Conservation (phyloP, 2,797 vertebrate species). For the Spheniscus humboldti region DNA sequence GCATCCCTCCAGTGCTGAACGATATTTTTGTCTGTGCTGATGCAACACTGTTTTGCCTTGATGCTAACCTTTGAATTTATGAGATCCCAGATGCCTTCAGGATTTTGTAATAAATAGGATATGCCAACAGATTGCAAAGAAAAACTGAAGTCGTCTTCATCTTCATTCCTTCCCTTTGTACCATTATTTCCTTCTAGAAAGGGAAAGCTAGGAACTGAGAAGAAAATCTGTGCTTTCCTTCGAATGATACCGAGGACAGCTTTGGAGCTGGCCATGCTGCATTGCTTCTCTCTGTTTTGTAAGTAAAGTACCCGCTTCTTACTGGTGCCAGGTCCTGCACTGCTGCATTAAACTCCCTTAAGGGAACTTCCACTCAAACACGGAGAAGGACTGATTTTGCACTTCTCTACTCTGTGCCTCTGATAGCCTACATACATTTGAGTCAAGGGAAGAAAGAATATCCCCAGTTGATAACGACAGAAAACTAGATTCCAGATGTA, state of each 20-base stretch:
- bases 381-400: too few relatives aligned
- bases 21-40: background rate
- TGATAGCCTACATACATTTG: background rate
- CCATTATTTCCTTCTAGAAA: background rate
- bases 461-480: background rate
- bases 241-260: background rate
- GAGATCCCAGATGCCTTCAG: background rate
- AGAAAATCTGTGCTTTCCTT: background rate
- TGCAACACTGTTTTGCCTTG: background rate
- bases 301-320: background rate
- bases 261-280: background rate
- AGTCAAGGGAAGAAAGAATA: background rate
- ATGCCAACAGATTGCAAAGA: background rate
- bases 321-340: background rate
- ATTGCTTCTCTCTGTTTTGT: background rate
- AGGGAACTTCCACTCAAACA: background rate
- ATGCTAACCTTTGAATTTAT: background rate
- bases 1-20: background rate
- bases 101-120: background rate
- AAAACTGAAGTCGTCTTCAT: background rate
- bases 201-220: background rate
- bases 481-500: background rate
- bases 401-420: background rate
- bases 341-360: background rate
- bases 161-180: background rate